Conservation (phyloP, 1,140 invertebrate species). For the Zaprionus tsacasi region DNA sequence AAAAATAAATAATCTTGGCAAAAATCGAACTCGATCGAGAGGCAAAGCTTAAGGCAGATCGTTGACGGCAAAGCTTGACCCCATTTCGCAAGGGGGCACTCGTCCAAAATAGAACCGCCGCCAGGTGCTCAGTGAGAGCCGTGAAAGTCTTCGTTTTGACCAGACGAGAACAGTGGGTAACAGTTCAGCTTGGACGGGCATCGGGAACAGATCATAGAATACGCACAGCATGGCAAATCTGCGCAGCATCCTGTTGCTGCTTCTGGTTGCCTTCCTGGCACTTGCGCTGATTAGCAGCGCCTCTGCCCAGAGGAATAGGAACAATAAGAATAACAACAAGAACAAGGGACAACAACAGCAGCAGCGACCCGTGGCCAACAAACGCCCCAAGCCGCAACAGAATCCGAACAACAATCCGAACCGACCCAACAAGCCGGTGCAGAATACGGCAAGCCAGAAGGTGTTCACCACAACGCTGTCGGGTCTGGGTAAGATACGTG, state of each 20-base stretch:
- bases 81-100: constrained; percentile 50
- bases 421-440: constrained; percentile 22
- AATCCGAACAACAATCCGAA: constrained; percentile 32
- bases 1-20: constrained; percentile 25
- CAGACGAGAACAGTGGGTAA: constrained; percentile 1
- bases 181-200: constrained; percentile 45
- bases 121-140: constrained; percentile 35
- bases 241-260: constrained; percentile 43
- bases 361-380: constrained; percentile 45
- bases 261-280: constrained; percentile 53
- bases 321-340: constrained; percentile 32
- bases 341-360: constrained; percentile 45
- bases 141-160: constrained; percentile 70
- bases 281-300: constrained; percentile 32
- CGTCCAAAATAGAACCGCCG: constrained; percentile 57
- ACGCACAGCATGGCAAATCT: constrained; percentile 45
- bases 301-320: constrained; percentile 40
- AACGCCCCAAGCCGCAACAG: constrained; percentile 44
- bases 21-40: constrained; percentile 40
- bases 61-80: constrained; percentile 61
- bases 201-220: constrained; percentile 19
- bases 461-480: constrained; percentile 58
- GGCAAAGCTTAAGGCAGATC: constrained; percentile 25
- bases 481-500: constrained; percentile 68
- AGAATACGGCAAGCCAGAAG: constrained; percentile 24